phyloP scores from a whole-genome alignment of 2,797 vertebrate genomes.

The Acanthopagrus latus region DNA sequence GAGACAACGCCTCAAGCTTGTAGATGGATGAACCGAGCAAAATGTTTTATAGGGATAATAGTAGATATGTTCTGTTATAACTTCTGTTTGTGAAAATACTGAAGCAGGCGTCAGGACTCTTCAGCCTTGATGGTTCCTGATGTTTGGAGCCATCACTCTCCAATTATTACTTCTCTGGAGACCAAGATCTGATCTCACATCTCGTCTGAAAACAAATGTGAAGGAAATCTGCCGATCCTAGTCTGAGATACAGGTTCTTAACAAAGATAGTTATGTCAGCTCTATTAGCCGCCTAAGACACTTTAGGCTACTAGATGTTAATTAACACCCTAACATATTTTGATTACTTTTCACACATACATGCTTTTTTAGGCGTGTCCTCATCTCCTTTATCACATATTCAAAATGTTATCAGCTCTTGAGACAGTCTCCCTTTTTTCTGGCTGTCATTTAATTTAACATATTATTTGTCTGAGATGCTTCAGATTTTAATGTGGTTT shows the following conservation, averaged over 20 bases:
- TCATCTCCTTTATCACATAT: background rate
- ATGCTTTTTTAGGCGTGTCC: background rate
- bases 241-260: background rate
- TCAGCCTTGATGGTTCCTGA: background rate
- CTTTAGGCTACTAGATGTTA: background rate
- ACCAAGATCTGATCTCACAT: conserved; percentile 3
- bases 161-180: conserved; percentile 37
- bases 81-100: background rate
- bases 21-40: background rate
- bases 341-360: conserved; percentile 24
- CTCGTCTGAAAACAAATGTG: background rate
- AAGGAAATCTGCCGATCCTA: background rate
- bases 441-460: background rate
- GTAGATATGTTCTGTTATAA: background rate
- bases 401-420: background rate
- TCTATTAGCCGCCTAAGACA: background rate
- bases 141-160: background rate
- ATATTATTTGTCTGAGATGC: too few species aligned
- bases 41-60: background rate
- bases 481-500: background rate
- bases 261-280: background rate
- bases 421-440: background rate
- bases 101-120: background rate
- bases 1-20: background rate
- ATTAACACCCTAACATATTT: conserved; percentile 36